These are phyloP conservation scores for Garrulus glandarius DNA, from an alignment of 2,797 vertebrate species.

Conservation along the genomic window DNA sequence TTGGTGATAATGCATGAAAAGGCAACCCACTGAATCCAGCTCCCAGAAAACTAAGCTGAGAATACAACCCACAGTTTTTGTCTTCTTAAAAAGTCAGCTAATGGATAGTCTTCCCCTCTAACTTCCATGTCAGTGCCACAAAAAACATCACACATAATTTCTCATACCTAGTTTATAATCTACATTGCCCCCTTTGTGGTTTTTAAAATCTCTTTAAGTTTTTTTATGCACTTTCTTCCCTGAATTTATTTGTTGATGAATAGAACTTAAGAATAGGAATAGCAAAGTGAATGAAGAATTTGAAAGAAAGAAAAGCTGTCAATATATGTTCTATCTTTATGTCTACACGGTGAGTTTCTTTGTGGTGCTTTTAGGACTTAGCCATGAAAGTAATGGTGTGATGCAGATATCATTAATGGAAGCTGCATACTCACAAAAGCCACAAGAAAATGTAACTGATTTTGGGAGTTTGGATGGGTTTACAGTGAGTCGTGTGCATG, in stretches of 20 bases:
- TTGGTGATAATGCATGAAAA: neutral
- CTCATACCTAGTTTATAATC: neutral
- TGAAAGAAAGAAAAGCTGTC: neutral
- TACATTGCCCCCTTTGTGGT: neutral
- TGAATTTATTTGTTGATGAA: neutral
- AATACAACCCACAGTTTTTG: neutral
- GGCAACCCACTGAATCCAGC: neutral
- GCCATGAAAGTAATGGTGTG: neutral
- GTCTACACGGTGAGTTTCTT: neutral
- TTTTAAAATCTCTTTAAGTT: neutral
- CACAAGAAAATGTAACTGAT: neutral
- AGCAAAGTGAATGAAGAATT: neutral
- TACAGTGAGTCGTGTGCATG: neutral
- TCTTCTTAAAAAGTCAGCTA: constrained; percentile 27
- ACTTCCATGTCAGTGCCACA: neutral
- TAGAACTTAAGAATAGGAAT: neutral
- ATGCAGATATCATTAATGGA: neutral
- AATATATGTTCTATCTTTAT: neutral
- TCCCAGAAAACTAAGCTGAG: neutral
- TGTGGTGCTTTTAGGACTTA: neutral
- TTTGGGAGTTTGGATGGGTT: neutral
- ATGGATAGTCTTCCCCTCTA: neutral
- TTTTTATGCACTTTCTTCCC: neutral
- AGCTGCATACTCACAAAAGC: neutral
- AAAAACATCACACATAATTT: neutral